Evolutionary conservation across 2,888 invertebrate genomes (phyloP).

Genomic region (Aspidiotus destructor): DNA sequence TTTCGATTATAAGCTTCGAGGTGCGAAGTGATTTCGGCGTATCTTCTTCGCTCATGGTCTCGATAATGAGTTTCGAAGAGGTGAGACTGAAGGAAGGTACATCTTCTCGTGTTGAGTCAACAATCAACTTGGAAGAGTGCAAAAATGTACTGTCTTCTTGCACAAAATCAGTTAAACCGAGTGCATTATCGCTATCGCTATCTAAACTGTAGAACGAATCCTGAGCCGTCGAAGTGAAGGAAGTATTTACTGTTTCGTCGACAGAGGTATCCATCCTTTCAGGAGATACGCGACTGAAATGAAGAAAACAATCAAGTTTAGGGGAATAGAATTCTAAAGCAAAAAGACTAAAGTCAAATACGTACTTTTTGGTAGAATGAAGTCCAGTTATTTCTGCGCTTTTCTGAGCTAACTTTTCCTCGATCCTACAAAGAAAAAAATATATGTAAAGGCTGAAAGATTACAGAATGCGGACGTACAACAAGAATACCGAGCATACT

Average conservation of each 20-base stretch:
- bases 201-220: slow-evolving; percentile 27
- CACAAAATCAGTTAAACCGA: not conserved
- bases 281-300: not conserved
- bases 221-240: not conserved
- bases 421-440: not conserved
- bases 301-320: too few relatives aligned
- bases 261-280: not conserved
- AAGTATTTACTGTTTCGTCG: slow-evolving; percentile 1
- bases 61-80: not conserved
- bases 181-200: slow-evolving; percentile 11
- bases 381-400: too few relatives aligned
- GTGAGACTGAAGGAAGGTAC: not conserved
- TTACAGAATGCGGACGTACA: too few relatives aligned
- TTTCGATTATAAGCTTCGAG: not conserved
- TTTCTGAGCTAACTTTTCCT: not conserved
- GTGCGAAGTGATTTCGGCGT: not conserved
- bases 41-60: slow-evolving; percentile 25
- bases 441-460: too few relatives aligned
- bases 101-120: not conserved
- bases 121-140: not conserved
- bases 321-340: too few relatives aligned
- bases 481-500: not conserved
- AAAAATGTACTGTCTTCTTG: not conserved
- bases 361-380: too few relatives aligned
- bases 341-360: too few relatives aligned